phyloP scores from a whole-genome alignment of 2,797 vertebrate species.

The Takifugu rubripes region DNA sequence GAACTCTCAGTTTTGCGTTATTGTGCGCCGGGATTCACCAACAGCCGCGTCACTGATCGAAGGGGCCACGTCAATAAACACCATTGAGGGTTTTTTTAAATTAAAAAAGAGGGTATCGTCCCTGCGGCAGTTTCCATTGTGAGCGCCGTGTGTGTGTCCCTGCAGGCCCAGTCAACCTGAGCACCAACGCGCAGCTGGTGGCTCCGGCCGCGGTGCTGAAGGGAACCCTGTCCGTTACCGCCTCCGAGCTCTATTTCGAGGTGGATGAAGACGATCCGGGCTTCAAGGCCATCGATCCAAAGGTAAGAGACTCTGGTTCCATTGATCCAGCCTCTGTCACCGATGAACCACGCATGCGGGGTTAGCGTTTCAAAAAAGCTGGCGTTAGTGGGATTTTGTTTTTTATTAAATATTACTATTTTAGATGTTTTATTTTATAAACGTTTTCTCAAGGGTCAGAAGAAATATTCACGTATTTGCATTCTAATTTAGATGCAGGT shows the following conservation, averaged over 20 bases:
- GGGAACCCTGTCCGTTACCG: slow-evolving; percentile 93
- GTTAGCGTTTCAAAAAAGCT: no score
- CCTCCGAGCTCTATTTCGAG: slow-evolving; percentile 96
- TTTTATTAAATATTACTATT: no score
- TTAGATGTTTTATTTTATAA: no score
- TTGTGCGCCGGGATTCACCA: neutral
- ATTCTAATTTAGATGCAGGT: no score
- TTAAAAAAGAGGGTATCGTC: no score
- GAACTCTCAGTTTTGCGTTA: neutral
- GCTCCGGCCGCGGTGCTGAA: slow-evolving; percentile 86
- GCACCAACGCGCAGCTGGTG: slow-evolving; percentile 91
- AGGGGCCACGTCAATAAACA: neutral
- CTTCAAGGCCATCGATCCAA: slow-evolving; percentile 94
- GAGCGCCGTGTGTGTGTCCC: slow-evolving; percentile 7
- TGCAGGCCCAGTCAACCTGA: slow-evolving; percentile 90
- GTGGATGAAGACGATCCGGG: slow-evolving; percentile 94
- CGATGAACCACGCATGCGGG: neutral
- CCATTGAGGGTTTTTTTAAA: no score
- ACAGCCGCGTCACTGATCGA: neutral
- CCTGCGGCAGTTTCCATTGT: no score
- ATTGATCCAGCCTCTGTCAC: slow-evolving; percentile 31
- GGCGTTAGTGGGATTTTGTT: no score
- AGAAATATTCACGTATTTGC: no score
- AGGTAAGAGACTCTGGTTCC: slow-evolving; percentile 80
- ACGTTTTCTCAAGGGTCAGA: no score